These are phyloP conservation scores for Copidosoma floridanum DNA, from an alignment of 1,140 invertebrate genomes.

Conservation along the genomic window DNA sequence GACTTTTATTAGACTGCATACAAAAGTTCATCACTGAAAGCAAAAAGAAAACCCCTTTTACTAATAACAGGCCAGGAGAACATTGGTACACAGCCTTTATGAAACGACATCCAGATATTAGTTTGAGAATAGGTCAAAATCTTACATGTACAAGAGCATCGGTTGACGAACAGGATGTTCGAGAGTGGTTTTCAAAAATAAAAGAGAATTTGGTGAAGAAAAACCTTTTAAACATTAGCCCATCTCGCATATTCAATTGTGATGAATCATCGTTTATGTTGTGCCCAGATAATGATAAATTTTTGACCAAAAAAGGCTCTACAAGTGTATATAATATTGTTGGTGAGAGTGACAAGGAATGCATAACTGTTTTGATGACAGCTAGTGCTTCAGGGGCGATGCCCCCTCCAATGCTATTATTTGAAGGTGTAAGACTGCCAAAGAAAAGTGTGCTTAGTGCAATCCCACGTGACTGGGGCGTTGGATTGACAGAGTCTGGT, in stretches of 20 bases:
- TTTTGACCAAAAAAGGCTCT: neutral
- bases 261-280: neutral
- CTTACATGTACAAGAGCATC: neutral
- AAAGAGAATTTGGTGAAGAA: neutral
- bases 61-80: slow-evolving; percentile 29
- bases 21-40: neutral
- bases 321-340: neutral
- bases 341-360: no score
- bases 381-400: no score
- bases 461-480: no score
- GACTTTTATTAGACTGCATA: neutral
- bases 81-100: neutral
- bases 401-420: no score
- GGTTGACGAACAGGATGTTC: neutral
- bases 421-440: no score
- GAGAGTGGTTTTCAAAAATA: neutral
- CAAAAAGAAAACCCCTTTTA: neutral
- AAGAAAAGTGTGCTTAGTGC: no score
- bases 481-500: no score
- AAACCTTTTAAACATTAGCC: neutral
- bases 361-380: no score
- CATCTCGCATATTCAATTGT: neutral
- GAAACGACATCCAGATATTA: neutral
- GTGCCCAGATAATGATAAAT: neutral
- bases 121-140: neutral